Conservation (phyloP, 2,113 vertebrate species). For the Platysternon megacephalum region DNA sequence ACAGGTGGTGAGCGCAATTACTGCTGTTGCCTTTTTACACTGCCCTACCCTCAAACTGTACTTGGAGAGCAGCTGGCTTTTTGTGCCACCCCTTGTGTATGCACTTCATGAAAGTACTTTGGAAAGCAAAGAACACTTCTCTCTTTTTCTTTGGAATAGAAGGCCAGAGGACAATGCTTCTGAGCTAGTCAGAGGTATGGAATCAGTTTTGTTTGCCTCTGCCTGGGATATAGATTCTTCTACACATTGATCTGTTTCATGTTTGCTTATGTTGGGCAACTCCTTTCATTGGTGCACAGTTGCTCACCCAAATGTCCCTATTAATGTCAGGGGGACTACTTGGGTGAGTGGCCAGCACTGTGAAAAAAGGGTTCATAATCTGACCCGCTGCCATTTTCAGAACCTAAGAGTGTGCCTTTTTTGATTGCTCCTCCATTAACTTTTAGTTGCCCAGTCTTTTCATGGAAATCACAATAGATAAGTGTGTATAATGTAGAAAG, state of each 20-base stretch:
- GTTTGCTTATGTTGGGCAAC: background rate
- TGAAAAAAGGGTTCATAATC: background rate
- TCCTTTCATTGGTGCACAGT: background rate
- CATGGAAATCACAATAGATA: background rate
- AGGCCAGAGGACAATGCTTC: background rate
- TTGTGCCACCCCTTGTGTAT: background rate
- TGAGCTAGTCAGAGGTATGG: background rate
- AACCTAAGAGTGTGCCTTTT: background rate
- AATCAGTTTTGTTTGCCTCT: background rate
- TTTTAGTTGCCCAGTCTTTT: background rate
- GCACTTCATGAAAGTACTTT: background rate
- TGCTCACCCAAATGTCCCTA: background rate
- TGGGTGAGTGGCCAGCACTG: background rate
- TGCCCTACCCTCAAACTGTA: background rate
- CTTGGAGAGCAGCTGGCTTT: background rate
- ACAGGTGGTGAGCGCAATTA: background rate
- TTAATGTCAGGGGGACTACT: background rate
- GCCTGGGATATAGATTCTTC: background rate
- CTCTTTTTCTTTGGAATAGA: background rate
- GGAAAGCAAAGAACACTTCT: background rate
- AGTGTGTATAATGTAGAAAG: background rate
- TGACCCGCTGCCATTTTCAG: background rate
- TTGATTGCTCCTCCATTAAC: background rate
- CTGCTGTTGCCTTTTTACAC: background rate
- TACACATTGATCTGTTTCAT: background rate